Percentiles rank a stretch among this genome's conserved stretches.
phyloP scores from a whole-genome alignment of 2,888 invertebrate species.

The Vesta saturnalis region DNA sequence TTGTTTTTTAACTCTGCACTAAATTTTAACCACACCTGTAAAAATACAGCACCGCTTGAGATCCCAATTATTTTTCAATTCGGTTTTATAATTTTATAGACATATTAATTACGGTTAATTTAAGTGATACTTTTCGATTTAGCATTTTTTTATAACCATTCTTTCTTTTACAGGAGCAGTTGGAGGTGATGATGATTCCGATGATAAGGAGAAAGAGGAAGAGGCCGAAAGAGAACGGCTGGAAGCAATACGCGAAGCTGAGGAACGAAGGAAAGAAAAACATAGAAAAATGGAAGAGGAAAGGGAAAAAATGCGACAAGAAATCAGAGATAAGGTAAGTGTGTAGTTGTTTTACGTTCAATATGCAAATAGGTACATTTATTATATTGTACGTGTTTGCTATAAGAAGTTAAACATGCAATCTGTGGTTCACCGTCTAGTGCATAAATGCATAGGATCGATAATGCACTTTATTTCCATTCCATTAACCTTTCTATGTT shows the following conservation, averaged over 20 bases:
- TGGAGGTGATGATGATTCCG: conserved; percentile 90
- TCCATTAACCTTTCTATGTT: not conserved
- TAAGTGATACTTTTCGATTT: not conserved
- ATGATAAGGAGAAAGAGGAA: conserved; percentile 98
- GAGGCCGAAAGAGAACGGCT: conserved; percentile 97
- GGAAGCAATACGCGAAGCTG: conserved; percentile 97
- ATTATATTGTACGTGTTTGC: not conserved
- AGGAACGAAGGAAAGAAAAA: conserved; percentile 98
- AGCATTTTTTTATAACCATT: not conserved
- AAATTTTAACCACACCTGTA: no score
- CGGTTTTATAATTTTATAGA: no score
- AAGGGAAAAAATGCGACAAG: conserved; percentile 98
- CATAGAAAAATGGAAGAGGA: conserved; percentile 99
- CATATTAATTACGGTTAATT: no score
- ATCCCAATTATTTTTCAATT: not conserved
- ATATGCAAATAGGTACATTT: not conserved
- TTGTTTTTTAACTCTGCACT: no score
- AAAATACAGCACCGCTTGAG: no score
- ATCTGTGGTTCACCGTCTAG: not conserved
- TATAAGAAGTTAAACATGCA: not conserved
- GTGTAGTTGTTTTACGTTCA: not conserved
- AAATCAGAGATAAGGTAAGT: conserved; percentile 97
- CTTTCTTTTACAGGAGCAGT: conserved; percentile 77
- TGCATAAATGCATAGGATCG: not conserved
- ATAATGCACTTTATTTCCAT: not conserved